phyloP scores from a whole-genome alignment of 2,113 vertebrate species.

The Erythrocebus patas region DNA sequence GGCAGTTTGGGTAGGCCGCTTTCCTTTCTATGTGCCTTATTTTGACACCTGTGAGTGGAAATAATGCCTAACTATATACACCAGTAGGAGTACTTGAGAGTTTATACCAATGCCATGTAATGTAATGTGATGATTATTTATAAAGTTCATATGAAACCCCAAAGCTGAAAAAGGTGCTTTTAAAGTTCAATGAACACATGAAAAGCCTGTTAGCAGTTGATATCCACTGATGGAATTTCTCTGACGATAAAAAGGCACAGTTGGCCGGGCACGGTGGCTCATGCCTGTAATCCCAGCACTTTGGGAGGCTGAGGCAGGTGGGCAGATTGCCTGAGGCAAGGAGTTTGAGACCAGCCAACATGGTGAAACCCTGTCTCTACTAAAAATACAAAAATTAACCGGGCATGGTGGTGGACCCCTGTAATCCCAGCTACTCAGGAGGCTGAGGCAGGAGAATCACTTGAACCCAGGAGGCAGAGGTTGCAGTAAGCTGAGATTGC shows the following conservation, averaged over 20 bases:
- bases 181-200: conserved; percentile 57
- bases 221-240: conserved; percentile 14
- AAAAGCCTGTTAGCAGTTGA: conserved; percentile 8
- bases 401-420: too few species aligned
- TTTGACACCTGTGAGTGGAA: conserved; percentile 10
- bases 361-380: too few species aligned
- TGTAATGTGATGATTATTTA: conserved; percentile 59
- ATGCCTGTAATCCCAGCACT: too few species aligned
- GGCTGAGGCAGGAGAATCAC: too few species aligned
- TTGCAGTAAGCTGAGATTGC: too few species aligned
- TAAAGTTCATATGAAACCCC: conserved; percentile 43
- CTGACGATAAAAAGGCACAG: background rate
- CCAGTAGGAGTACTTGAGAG: background rate
- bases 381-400: too few species aligned
- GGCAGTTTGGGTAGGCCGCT: background rate
- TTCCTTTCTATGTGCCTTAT: background rate
- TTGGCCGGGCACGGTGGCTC: too few species aligned
- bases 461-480: too few species aligned
- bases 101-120: conserved; percentile 37
- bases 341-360: too few species aligned
- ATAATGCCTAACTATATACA: background rate
- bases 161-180: conserved; percentile 35
- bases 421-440: too few species aligned
- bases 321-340: too few species aligned
- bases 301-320: too few species aligned